Evolutionary conservation across 2,113 vertebrate genomes (phyloP).

Genomic region (Tringa solitaria): DNA sequence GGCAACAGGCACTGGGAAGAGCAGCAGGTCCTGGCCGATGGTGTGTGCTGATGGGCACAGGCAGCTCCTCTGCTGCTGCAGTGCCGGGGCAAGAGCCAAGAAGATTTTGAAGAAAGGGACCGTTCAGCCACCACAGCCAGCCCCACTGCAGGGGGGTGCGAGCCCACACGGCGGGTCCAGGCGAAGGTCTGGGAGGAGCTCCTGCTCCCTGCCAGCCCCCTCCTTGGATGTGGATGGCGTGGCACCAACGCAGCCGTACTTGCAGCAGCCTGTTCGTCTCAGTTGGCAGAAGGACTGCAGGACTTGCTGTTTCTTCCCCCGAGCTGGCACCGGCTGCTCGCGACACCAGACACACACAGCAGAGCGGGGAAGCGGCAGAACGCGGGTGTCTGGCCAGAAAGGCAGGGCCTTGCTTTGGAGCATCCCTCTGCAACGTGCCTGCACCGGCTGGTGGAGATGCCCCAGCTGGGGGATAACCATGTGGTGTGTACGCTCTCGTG

Average conservation of each 20-base stretch:
- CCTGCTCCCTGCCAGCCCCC: background rate
- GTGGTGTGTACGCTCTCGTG: background rate
- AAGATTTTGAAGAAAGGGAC: background rate
- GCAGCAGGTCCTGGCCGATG: background rate
- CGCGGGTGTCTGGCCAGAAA: background rate
- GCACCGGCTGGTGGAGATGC: background rate
- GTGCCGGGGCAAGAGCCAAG: background rate
- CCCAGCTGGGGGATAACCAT: background rate
- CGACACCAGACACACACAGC: background rate
- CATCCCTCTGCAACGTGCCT: background rate
- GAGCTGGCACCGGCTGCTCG: background rate
- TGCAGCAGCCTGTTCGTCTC: background rate
- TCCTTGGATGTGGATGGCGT: background rate
- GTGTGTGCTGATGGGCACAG: background rate
- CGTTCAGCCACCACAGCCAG: fast-evolving
- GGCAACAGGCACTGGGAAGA: background rate
- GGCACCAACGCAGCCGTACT: fast-evolving
- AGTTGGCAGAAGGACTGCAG: background rate
- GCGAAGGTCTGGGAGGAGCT: background rate
- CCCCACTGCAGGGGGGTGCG: background rate
- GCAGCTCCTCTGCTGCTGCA: background rate
- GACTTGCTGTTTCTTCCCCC: background rate
- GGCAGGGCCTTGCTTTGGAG: background rate
- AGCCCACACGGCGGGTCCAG: background rate
- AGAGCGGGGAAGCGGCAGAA: background rate